Percentiles rank a stretch among this genome's conserved stretches.
phyloP scores from a whole-genome alignment of 2,888 invertebrate genomes.

The Hybos culiciformis region DNA sequence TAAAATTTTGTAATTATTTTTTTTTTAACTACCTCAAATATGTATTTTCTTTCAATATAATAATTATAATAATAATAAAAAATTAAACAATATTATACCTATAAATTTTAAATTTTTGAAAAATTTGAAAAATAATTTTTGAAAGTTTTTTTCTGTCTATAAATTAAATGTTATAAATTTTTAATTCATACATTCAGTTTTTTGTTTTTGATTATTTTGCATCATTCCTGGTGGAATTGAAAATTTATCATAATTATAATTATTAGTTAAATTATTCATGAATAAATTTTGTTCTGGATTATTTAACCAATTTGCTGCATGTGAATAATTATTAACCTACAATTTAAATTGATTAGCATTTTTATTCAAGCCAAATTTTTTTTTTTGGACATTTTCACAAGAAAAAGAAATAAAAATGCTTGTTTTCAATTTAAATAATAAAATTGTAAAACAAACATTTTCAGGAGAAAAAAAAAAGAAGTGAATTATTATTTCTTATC shows the following conservation, averaged over 20 bases:
- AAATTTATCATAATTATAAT: constrained; percentile 20
- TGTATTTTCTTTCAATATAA: too few relatives aligned
- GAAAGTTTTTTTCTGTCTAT: too few relatives aligned
- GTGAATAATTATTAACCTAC: constrained; percentile 22
- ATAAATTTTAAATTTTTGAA: too few relatives aligned
- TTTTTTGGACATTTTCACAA: neutral
- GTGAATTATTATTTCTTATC: too few relatives aligned
- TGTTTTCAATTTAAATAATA: constrained; percentile 5
- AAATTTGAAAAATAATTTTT: too few relatives aligned
- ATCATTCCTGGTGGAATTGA: constrained; percentile 24
- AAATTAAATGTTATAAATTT: neutral
- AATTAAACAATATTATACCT: too few relatives aligned
- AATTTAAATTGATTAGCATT: neutral
- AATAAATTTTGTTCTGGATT: constrained; percentile 24
- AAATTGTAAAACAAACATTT: constrained; percentile 5
- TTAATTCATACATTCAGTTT: constrained; percentile 27
- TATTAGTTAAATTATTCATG: constrained; percentile 25
- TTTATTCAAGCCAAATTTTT: neutral
- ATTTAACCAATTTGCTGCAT: constrained; percentile 24
- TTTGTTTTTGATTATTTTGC: constrained; percentile 20
- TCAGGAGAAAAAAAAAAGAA: too few relatives aligned
- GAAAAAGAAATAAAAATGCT: constrained; percentile 8
- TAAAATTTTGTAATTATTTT: neutral
- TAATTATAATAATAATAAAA: too few relatives aligned
- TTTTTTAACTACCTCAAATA: neutral